Evolutionary conservation across 2,113 vertebrate species (phyloP).

Genomic region (Sinocyclocheilus anophthalmus): DNA sequence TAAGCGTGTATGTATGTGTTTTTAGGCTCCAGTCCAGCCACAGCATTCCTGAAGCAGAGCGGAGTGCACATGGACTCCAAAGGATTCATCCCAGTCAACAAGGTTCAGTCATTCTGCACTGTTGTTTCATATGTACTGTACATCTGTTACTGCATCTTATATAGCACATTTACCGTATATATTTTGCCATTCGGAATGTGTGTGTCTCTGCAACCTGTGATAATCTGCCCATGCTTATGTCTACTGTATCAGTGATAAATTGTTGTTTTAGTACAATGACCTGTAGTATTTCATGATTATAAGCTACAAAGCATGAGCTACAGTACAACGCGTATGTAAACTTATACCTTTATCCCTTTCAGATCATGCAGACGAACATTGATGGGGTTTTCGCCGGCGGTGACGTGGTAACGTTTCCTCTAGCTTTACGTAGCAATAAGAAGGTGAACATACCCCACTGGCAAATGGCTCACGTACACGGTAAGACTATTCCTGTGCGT

Average conservation of each 20-base stretch:
- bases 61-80: conserved; percentile 90
- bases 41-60: conserved; percentile 90
- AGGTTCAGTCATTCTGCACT: conserved; percentile 75
- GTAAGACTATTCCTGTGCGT: conserved; percentile 68
- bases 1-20: conserved; percentile 5
- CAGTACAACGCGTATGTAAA: not conserved
- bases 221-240: not conserved
- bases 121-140: not conserved
- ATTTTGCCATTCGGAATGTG: not conserved
- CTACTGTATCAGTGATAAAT: not conserved
- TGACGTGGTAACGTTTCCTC: conserved; percentile 87
- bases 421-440: conserved; percentile 89
- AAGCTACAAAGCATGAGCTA: not conserved
- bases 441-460: conserved; percentile 97
- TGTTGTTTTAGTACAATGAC: not conserved
- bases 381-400: conserved; percentile 91
- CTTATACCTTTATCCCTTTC: conserved; percentile 11
- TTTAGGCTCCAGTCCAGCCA: conserved; percentile 87
- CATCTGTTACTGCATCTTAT: not conserved
- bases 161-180: not conserved
- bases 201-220: not conserved
- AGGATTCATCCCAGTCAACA: conserved; percentile 93
- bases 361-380: conserved; percentile 95
- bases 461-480: conserved; percentile 98
- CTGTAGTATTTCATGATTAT: not conserved